Evolutionary conservation across 64 coral and sea anemone species (phyloP).

Genomic region (Hydrozoanthus tunicans): DNA sequence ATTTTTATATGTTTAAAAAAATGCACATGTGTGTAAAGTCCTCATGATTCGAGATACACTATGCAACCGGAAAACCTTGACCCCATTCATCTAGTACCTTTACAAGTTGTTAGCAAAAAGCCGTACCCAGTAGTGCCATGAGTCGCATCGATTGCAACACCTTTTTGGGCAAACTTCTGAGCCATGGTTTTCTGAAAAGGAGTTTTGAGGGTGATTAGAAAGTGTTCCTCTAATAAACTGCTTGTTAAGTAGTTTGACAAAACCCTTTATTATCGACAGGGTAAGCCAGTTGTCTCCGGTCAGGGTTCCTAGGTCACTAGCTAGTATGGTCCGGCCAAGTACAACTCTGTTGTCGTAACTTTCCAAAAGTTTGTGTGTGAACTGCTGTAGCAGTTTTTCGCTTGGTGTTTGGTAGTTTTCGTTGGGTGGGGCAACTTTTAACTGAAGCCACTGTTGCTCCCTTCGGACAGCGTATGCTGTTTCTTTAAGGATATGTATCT

Average conservation of each 20-base stretch:
- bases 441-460: conserved; percentile 51
- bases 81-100: conserved; percentile 64
- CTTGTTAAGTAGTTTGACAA: conserved; percentile 40
- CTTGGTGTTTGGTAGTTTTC: conserved; percentile 23
- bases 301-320: conserved; percentile 27
- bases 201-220: conserved; percentile 57
- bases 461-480: background rate
- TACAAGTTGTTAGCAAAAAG: conserved; percentile 57
- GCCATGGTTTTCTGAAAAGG: conserved; percentile 67
- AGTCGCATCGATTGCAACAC: conserved; percentile 54
- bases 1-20: conserved; percentile 64
- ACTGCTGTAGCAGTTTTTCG: background rate
- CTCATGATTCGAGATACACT: conserved; percentile 79
- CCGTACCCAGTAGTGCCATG: conserved; percentile 73
- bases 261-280: conserved; percentile 37
- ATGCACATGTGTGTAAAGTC: conserved; percentile 62
- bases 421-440: conserved; percentile 15
- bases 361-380: conserved; percentile 18
- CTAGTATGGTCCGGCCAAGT: conserved; percentile 30
- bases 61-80: conserved; percentile 60
- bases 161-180: conserved; percentile 51
- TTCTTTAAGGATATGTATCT: conserved; percentile 58
- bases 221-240: conserved; percentile 45
- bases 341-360: background rate
- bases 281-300: conserved; percentile 45